Evolutionary conservation across 2,113 vertebrate species (phyloP), one percentile per base, ranked within the genome.

Genomic region (Ameiurus melas): DNA sequence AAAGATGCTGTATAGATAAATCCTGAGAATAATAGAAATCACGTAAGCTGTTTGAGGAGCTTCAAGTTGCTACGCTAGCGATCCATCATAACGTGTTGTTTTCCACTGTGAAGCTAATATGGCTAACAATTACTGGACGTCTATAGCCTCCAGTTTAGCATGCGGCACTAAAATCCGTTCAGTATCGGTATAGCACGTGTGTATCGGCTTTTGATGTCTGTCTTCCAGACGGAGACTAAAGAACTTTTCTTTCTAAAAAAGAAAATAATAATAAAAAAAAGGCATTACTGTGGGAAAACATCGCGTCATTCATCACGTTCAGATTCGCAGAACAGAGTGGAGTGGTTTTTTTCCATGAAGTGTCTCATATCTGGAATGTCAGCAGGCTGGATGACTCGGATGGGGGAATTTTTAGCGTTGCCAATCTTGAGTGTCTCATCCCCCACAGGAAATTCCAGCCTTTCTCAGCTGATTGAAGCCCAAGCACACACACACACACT

Each of bases 391-490:
- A 75, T 68, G 83, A 88, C 43, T 89, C 60, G 53, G 82, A 53
- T 6, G 33, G 85, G 73, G 91, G 88, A 89, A 85, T 90, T 91
- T 89, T 87, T 75, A 57, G 53, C 36, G 8, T 53, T 70, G 53
- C 60, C 86, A 75, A 17, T 84, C 70, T 58, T 82, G 71, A 85
- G 43, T 22, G 43, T 62, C 39, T 68, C 81, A 58, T 80, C 77
- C 87, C 81, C 58, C 64, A 84, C 89, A 89, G 91, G 92, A 93
- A 93, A 91, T 92, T 89, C 91, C 91, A 89, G 81, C 77, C 73
- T 75, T 84, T 36, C 84, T 90, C 91, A 89, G 85, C 85, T 90
- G 90, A 90, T 81, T 85, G 87, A 84, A 77, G 71, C 70, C 25
- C 55, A 87, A 60, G 9, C 53, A 22, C 51, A 43, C 53, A 81